Evolutionary conservation across 2,888 invertebrate species (phyloP), one percentile per base, ranked within the genome.

Genomic region (Odontocerum albicorne): DNA sequence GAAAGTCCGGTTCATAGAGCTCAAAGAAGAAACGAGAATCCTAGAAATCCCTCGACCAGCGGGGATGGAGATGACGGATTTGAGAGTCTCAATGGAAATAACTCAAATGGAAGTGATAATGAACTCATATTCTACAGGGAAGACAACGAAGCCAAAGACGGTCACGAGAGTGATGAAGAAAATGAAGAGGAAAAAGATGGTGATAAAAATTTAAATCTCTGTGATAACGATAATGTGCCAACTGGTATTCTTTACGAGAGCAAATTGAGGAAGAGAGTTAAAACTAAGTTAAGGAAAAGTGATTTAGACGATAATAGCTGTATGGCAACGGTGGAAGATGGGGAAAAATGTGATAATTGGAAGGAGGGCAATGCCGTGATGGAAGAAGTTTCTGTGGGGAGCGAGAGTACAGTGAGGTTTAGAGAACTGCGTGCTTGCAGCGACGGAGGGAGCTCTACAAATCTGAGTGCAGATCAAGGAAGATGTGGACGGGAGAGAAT

Each of bases 11-110:
- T 42, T 31, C 35, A 47, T 7, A 32, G 27, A 27, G 35, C 22
- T 10, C 19, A n/a, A 36, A 22, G 33, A 19, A 17, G 47, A 38
- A 50, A 49, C 46, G 31, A n/a, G 31, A 16, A 21, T 39, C 55
- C 45, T 2, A 36, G 22, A 12, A 36, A 47, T 19, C 17, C 40
- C 31, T 19, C 46, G 13, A 21, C 20, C 1, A 53, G 49, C 21
- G 45, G 44, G 20, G 79, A 79, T 56, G 77, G 90, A 67, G 92
- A 92, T 66, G 91, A 92, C 66, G 92, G 91, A 10, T 91, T 92
- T 65, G 92, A 92, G 73, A 91, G 91, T 68, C 78, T 92, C 6
- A 90, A 89, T 65, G 90, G 90, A 7, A 90, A 90, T 67, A 87
- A 86, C 62, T 90, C 90, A 0, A 84, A 86, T 65, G 83, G 82